Conservation (phyloP, 2,888 invertebrate species). For the Andrena bicolor region DNA sequence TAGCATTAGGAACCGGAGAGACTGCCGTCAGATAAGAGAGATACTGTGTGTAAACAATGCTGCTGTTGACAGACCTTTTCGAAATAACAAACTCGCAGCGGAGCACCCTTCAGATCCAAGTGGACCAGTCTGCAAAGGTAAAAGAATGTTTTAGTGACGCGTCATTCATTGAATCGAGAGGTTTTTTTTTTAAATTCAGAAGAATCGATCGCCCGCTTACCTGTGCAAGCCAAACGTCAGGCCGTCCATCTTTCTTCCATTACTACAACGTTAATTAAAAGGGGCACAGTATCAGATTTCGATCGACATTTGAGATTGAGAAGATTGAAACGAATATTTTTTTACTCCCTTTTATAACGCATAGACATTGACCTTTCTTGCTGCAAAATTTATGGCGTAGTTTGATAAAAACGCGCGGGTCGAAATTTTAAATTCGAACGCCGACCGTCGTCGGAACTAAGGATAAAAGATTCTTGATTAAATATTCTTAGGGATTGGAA, state of each 20-base stretch:
- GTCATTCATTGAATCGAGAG: conserved; percentile 15
- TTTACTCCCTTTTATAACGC: background rate
- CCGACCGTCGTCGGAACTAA: background rate
- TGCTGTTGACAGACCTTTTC: conserved; percentile 85
- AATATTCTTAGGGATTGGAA: background rate
- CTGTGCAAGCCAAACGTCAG: conserved; percentile 85
- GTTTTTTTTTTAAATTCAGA: conserved; percentile 38
- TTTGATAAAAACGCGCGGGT: conserved; percentile 3
- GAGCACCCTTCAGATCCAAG: conserved; percentile 91
- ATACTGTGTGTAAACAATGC: conserved; percentile 64
- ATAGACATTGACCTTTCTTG: background rate
- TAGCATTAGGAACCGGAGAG: background rate
- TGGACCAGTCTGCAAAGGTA: conserved; percentile 87
- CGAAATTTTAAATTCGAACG: conserved; percentile 41
- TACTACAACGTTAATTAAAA: conserved; percentile 58
- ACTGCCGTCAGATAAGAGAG: conserved; percentile 15
- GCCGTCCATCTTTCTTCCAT: conserved; percentile 84
- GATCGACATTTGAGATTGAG: background rate
- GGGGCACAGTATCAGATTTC: conserved; percentile 8
- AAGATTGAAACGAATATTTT: conserved; percentile 14
- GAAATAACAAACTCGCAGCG: conserved; percentile 88
- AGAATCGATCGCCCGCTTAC: conserved; percentile 79
- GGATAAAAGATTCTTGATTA: background rate
- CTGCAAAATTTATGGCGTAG: background rate
- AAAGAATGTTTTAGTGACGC: conserved; percentile 33